Evolutionary conservation across 2,113 vertebrate genomes (phyloP).

Genomic region (Heptranchias perlo): DNA sequence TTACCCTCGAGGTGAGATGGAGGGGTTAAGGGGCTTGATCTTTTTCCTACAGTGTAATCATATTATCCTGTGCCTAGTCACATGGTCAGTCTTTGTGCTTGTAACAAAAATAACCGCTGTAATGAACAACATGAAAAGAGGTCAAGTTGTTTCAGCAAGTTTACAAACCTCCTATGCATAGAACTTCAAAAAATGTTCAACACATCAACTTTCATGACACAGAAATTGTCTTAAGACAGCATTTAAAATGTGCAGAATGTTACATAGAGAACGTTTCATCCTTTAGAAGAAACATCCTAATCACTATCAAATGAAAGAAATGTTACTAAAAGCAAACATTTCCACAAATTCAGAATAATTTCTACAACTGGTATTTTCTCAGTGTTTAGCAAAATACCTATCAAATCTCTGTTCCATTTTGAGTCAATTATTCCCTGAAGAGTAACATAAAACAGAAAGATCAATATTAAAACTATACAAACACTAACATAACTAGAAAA

Average conservation of each 20-base stretch:
- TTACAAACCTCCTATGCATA: background rate
- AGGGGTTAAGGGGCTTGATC: background rate
- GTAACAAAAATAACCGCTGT: background rate
- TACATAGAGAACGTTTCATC: background rate
- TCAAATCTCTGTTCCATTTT: background rate
- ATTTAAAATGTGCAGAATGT: background rate
- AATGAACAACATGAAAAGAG: background rate
- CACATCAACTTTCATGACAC: background rate
- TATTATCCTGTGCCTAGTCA: background rate
- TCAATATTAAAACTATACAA: background rate
- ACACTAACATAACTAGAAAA: background rate
- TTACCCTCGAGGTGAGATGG: background rate
- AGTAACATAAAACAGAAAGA: background rate
- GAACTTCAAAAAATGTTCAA: background rate
- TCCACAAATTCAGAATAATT: background rate
- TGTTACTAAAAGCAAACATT: background rate
- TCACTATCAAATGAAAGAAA: background rate
- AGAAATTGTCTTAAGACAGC: background rate
- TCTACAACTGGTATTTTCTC: background rate
- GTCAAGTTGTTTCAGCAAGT: background rate
- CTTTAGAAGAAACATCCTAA: background rate
- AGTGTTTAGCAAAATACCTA: background rate
- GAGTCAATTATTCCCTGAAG: background rate
- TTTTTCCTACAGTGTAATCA: background rate
- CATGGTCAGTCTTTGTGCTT: background rate